Evolutionary conservation across 2,888 invertebrate genomes (phyloP).

Genomic region (Hypselothyrea guttata): DNA sequence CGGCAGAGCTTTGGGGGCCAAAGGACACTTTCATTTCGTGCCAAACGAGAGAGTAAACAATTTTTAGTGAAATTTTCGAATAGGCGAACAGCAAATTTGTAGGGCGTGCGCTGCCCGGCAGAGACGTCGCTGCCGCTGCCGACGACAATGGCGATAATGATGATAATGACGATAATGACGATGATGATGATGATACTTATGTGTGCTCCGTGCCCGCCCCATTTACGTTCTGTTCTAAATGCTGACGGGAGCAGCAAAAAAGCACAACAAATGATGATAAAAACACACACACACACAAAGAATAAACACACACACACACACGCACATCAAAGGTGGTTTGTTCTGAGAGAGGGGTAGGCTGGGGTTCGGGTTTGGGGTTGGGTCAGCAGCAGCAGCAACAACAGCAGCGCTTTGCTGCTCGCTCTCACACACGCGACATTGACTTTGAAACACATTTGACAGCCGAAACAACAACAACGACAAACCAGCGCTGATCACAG

Average conservation of each 20-base stretch:
- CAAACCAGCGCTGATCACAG: constrained; percentile 35
- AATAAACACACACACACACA: constrained; percentile 30
- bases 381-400: constrained; percentile 5
- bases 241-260: constrained; percentile 64
- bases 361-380: constrained; percentile 29
- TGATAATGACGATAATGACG: no score
- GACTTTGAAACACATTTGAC: constrained; percentile 81
- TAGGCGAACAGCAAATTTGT: constrained; percentile 81
- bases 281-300: constrained; percentile 22
- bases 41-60: constrained; percentile 82
- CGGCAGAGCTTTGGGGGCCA: constrained; percentile 47
- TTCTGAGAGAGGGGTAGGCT: constrained; percentile 14
- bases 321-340: constrained; percentile 32
- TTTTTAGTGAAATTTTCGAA: constrained; percentile 83
- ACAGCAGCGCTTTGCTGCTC: constrained; percentile 22
- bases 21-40: constrained; percentile 80
- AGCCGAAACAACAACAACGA: constrained; percentile 25
- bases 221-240: constrained; percentile 71
- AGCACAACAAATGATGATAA: constrained; percentile 45
- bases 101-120: constrained; percentile 64
- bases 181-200: constrained; percentile 58
- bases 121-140: constrained; percentile 38
- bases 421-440: constrained; percentile 60
- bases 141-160: no score
- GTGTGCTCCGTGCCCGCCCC: constrained; percentile 55